Base-by-base conservation (phyloP, 2,797 vertebrate genomes). In the Siniperca scherzeri region DNA sequence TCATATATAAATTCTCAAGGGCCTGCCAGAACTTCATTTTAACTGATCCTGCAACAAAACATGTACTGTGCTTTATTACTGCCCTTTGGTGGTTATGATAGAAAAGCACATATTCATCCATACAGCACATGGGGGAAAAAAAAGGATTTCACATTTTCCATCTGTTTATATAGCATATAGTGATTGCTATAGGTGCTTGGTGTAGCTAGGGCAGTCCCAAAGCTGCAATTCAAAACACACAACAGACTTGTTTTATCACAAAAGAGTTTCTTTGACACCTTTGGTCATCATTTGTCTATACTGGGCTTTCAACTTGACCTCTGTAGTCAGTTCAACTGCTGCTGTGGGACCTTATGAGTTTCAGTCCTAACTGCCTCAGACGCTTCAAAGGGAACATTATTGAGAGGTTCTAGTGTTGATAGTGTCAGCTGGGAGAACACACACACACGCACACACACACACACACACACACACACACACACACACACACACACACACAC, bases 241-340 rank as follows among this genome's bases (percentile, higher is more conserved):
- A 66, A 27, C 42, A 59, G 44, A 38, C 48, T 22, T 59, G 2
- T 62, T 71, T 52, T 52, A 38, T 79, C 65, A 73, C 16, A 64
- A 10, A 11, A 44, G 2, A 76, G 46, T 55, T 7, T 82, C 30
- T 76, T 84, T 74, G 27, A 70, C 66, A 83, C 3, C 30, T 61
- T 53, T 74, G 16, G 48, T 62, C 25, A 70, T 53, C 44, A 62
- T 42, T 81, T 72, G 56, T 55, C 79, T 89, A 87, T 75, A 73
- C 59, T 79, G 82, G 70, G 79, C 70, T 75, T 74, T 88, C 81
- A 87, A 82, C 65, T 84, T 90, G 67, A 92, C 81, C 90, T 85
- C 50, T 77, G 57, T 0, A 52, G 67, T 60, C 27, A 70, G 14
- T 76, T 81, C 75, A 81, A 42, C 42, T 77, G 65, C 70, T 81